Conservation (phyloP, 2,797 vertebrate genomes). For the Thaleichthys pacificus region DNA sequence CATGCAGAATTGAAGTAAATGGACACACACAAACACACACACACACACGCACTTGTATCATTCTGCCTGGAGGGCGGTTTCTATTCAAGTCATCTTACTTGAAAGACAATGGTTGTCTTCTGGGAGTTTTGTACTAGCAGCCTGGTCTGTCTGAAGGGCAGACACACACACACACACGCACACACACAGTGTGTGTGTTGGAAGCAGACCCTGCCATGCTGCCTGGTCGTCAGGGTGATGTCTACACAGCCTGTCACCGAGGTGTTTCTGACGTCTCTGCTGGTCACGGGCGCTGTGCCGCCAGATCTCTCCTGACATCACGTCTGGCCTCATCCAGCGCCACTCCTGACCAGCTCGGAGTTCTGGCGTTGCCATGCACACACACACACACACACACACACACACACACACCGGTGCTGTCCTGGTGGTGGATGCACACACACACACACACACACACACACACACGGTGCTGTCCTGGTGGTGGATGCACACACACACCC, state of each 20-base stretch:
- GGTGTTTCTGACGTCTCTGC: no score
- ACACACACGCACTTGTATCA: constrained; percentile 19
- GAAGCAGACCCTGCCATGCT: no score
- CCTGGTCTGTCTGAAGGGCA: no score
- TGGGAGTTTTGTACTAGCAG: no score
- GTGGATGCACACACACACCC: constrained; percentile 24
- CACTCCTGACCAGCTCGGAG: constrained; percentile 31
- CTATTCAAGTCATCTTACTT: no score
- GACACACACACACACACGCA: no score
- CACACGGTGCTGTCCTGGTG: background rate
- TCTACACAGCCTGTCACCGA: no score
- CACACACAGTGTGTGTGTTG: no score
- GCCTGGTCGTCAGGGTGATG: no score
- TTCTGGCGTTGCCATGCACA: constrained; percentile 27
- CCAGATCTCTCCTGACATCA: constrained; percentile 34
- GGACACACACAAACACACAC: constrained; percentile 12
- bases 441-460: background rate
- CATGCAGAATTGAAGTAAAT: no score
- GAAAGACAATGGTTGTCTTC: no score
- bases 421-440: constrained; percentile 20
- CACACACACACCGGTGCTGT: background rate
- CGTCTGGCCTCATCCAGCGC: constrained; percentile 25
- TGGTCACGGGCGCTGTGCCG: background rate
- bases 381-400: background rate
- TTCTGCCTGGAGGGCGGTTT: no score